Base-by-base conservation (phyloP, 2,113 vertebrate species). In the Ophiodon elongatus region DNA sequence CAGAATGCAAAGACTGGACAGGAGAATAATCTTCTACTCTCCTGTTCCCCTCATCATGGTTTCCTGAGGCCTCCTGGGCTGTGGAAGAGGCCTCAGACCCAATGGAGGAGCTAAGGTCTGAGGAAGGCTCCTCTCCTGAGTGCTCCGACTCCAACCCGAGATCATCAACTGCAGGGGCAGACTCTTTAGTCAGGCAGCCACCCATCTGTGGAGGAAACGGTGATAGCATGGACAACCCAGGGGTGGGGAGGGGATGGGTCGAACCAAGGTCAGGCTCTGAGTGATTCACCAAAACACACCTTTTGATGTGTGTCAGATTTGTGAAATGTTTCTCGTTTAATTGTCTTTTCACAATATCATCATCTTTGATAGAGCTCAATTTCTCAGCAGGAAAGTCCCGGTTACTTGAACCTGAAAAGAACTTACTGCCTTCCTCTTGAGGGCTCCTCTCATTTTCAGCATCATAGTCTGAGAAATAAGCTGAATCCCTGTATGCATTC, bases 381-480 rank as follows among this genome's bases (percentile, higher is more conserved):
- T 88, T 92, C 33, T 86, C 79, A 57, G 82, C 63, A 33, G 76
- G 45, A 2, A 90, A 47, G 15, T 84, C 76, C 19, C 60, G 56
- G 19, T 89, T 85, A 15, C 27, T 76, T 74, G 87, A 68, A 69
- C 79, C 88, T 37, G 86, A n/a, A 79, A 93, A 95, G 69, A 95
- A 94, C 19, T 75, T 84, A 63, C 90, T 90, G 72, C 90, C 76
- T 27, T 95, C 95, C 2, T 97, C 96, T 86, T 90, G 93, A 52
- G 95, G 90, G 75, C 95, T 94, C 13, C 91, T 94, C 78, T 98
- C 97, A 0, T 95, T 95, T 88, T 99, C 98, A 0, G 94, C 33
- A 8, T 99, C 98, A 29, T 97, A 97, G 91, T 99, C 98, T 0
- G 98, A 99, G 93, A 99, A 99, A 89, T 99, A 99, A 27, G 98